Conservation (phyloP, 2,113 vertebrate species). For the Abramis brama region DNA sequence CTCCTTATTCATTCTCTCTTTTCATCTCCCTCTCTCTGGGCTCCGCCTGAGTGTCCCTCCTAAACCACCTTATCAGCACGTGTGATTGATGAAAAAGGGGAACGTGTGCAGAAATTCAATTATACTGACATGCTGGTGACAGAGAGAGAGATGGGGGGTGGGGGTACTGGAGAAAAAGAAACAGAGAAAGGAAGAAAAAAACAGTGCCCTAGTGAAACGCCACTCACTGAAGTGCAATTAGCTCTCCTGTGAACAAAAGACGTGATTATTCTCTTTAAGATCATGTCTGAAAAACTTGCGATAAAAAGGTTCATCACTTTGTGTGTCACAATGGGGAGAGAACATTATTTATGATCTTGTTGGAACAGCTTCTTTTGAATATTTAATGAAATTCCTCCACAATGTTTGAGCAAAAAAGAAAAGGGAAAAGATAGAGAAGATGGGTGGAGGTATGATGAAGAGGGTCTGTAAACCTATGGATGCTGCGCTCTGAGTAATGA, state of each 20-base stretch:
- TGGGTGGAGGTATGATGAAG: constrained; percentile 49
- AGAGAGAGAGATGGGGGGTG: constrained; percentile 14
- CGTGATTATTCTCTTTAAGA: constrained; percentile 44
- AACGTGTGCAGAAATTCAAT: constrained; percentile 54
- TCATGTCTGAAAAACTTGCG: constrained; percentile 40
- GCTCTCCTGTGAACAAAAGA: constrained; percentile 34
- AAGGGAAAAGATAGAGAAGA: constrained; percentile 42
- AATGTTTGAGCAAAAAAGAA: constrained; percentile 16
- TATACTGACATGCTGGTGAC: constrained; percentile 39
- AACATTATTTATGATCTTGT: constrained; percentile 54
- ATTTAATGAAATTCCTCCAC: constrained; percentile 52
- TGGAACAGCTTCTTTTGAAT: constrained; percentile 55
- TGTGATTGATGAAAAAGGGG: constrained; percentile 55
- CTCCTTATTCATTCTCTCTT: constrained; percentile 1
- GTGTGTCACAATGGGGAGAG: constrained; percentile 37
- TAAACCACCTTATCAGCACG: constrained; percentile 46
- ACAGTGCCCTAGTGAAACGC: constrained; percentile 27
- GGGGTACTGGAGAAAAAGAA: constrained; percentile 4
- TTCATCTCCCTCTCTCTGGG: constrained; percentile 15
- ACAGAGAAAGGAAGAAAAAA: constrained; percentile 27
- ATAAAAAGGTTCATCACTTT: constrained; percentile 54
- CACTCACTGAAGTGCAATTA: constrained; percentile 43
- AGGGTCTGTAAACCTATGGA: constrained; percentile 35
- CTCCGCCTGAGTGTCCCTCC: constrained; percentile 2
- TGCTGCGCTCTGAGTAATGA: constrained; percentile 12